Base-by-base conservation (phyloP, 2,888 invertebrate species). In the Xylocampa areola region DNA sequence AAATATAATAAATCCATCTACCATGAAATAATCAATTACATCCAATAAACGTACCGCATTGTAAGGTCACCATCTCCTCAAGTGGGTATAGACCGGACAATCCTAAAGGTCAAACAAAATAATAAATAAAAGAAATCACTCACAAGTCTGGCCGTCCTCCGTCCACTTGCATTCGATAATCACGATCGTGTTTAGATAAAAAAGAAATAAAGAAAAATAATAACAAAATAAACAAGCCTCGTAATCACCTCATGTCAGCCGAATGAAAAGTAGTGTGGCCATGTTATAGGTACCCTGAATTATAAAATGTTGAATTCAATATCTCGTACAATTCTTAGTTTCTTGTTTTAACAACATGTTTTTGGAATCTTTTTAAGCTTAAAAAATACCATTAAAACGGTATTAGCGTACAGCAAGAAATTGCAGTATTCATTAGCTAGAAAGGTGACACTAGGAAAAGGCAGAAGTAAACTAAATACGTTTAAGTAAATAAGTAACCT, bases 141-240 rank as follows among this genome's bases (percentile, higher is more conserved):
- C 77, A 58, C 72, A 82, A 82, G 81, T 70, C 74, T 74, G 66
- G 53, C 84, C 81, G 83, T 81, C 88, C 84, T 52, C 84, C 81
- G 83, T 81, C 88, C 84, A 82, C 84, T 85, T 84, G 82, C 81
- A 79, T 77, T 79, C 86, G 85, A 88, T 91, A 92, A 91, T 92
- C 89, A 91, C 86, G 91, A 91, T 89, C 89, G 92, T 91, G 92
- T 92, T 92, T 90, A 88, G 92, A 92, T 91, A 92, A 92, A 90
- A 61, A 87, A 89, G 85, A 86, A 89, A 86, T 83, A n/a, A n/a
- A n/a, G n/a, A n/a, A n/a, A n/a, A 86, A 89, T 88, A 90, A 89
- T 87, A 91, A 92, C 89, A 91, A 91, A 91, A 92, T 88, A 92
- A 92, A 92, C 91, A 91, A 85, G 83, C 70, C 78, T 77, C 85